Evolutionary conservation across 2,113 vertebrate genomes (phyloP).

Genomic region (Melanocharis versteri): DNA sequence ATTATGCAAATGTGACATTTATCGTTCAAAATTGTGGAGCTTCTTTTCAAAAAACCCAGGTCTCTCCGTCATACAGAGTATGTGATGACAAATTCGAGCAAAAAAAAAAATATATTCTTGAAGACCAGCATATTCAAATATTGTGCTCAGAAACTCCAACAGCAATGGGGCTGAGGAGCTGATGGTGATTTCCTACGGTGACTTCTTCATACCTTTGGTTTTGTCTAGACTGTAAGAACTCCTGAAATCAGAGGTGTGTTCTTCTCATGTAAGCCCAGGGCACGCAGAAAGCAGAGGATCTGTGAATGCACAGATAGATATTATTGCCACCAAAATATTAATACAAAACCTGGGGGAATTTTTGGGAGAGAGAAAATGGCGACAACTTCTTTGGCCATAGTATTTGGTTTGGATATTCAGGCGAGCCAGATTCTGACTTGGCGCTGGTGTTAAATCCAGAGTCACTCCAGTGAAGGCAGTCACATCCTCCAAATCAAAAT

Average conservation of each 20-base stretch:
- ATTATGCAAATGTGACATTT: slow-evolving; percentile 43
- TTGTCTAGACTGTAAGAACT: not conserved
- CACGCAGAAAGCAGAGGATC: not conserved
- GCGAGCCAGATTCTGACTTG: not conserved
- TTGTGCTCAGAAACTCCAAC: not conserved
- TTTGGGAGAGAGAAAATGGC: not conserved
- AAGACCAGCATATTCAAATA: not conserved
- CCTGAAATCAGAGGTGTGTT: not conserved
- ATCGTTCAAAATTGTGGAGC: not conserved
- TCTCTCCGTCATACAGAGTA: not conserved
- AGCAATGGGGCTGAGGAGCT: not conserved
- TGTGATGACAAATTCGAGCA: not conserved
- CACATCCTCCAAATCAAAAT: not conserved
- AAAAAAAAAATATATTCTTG: not conserved
- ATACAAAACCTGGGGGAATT: not conserved
- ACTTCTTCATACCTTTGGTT: not conserved
- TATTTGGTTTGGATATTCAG: not conserved
- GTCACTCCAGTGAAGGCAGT: not conserved
- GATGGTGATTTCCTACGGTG: not conserved
- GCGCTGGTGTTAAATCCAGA: not conserved
- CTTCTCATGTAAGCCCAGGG: fast-evolving
- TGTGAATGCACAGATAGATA: not conserved
- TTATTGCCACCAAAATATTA: not conserved
- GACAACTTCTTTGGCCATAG: not conserved
- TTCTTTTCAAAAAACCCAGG: not conserved